Evolutionary conservation across 2,797 vertebrate species (phyloP).

Genomic region (Rhynchotus rufescens): DNA sequence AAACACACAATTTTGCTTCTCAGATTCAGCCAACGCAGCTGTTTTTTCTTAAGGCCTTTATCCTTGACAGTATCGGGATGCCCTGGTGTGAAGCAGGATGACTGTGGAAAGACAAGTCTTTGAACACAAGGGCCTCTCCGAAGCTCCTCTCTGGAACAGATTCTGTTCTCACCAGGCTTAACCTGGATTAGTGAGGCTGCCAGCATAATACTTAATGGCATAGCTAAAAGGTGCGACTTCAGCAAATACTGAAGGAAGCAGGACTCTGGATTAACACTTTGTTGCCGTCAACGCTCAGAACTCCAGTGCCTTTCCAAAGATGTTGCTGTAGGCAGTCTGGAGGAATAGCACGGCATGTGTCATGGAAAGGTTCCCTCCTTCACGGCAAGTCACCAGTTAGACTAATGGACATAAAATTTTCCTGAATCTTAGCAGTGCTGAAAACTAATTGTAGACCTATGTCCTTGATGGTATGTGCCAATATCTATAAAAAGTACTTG

Average conservation of each 20-base stretch:
- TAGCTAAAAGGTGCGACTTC: neutral
- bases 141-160: neutral
- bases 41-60: neutral
- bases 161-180: neutral
- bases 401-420: neutral
- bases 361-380: neutral
- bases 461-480: neutral
- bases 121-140: neutral
- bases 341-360: accelerated
- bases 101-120: neutral
- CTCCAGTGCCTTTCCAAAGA: neutral
- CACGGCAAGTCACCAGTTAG: neutral
- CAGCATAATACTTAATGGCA: neutral
- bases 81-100: neutral
- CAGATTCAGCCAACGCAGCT: neutral
- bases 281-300: neutral
- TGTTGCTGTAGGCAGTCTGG: neutral
- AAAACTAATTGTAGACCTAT: neutral
- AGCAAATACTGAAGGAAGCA: neutral
- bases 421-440: neutral
- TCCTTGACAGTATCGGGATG: neutral
- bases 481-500: neutral
- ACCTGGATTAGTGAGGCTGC: constrained; percentile 10
- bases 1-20: neutral
- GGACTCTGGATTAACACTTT: neutral